phyloP scores from a whole-genome alignment of 2,113 vertebrate species.

The Eurystomus gularis region DNA sequence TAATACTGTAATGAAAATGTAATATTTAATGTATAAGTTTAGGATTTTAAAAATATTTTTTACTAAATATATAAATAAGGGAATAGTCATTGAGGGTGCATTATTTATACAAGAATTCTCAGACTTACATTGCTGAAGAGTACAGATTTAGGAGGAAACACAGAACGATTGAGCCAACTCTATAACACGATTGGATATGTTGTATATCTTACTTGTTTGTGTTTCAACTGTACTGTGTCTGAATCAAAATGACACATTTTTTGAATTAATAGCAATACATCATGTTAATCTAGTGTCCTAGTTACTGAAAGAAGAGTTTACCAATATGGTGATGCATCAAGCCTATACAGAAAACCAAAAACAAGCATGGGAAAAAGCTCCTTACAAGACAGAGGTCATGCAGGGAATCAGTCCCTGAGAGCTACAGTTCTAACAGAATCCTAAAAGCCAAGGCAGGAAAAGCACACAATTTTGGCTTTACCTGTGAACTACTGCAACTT shows the following conservation, averaged over 20 bases:
- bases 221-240: not conserved
- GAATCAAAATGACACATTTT: not conserved
- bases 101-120: not conserved
- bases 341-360: not conserved
- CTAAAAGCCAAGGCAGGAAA: not conserved
- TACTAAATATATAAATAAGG: not conserved
- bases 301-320: not conserved
- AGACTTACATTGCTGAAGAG: not conserved
- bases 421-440: not conserved
- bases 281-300: not conserved
- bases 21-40: not conserved
- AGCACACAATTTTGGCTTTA: not conserved
- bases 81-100: not conserved
- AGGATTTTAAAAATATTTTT: not conserved
- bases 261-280: not conserved
- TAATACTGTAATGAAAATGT: not conserved
- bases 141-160: not conserved
- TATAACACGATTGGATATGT: not conserved
- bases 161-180: fast-evolving
- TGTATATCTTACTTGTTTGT: not conserved
- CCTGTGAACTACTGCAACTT: not conserved
- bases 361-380: too few relatives aligned
- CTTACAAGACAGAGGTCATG: not conserved
- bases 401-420: not conserved
- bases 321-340: not conserved